A percentile compares a stretch with the other conserved stretches of the same genome.
Conservation (phyloP, 2,888 invertebrate species). For the Melanotus villosus region DNA sequence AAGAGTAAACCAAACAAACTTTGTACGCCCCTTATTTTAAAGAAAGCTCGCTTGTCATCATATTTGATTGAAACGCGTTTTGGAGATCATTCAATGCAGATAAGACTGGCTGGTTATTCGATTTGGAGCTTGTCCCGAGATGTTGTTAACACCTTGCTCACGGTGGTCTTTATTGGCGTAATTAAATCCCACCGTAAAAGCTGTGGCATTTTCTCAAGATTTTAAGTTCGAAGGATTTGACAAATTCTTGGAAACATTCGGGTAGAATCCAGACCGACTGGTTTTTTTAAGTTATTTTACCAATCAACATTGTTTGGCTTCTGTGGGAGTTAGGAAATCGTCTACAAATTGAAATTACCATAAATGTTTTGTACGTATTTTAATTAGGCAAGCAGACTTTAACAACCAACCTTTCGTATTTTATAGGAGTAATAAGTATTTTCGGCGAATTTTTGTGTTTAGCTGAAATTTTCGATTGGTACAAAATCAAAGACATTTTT, state of each 20-base stretch:
- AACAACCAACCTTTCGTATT: too few relatives aligned
- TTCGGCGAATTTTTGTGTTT: too few relatives aligned
- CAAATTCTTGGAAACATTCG: slow-evolving; percentile 5
- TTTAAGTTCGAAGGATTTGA: neutral
- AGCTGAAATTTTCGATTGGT: too few relatives aligned
- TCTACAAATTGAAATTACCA: too few relatives aligned
- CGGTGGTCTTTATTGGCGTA: slow-evolving; percentile 23
- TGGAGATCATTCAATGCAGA: slow-evolving; percentile 60
- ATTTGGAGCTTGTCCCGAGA: slow-evolving; percentile 55
- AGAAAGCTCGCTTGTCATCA: slow-evolving; percentile 60
- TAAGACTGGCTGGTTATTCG: slow-evolving; percentile 60
- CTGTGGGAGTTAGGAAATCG: too few relatives aligned
- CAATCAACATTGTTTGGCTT: too few relatives aligned
- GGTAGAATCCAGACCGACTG: neutral
- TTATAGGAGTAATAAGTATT: too few relatives aligned
- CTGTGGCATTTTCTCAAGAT: slow-evolving; percentile 5
- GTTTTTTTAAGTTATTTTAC: too few relatives aligned
- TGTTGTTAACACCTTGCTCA: slow-evolving; percentile 28
- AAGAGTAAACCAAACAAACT: too few relatives aligned
- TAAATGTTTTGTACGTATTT: too few relatives aligned
- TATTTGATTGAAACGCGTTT: slow-evolving; percentile 62
- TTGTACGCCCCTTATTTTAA: slow-evolving; percentile 46
- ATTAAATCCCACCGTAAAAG: slow-evolving; percentile 16
- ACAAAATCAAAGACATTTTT: too few relatives aligned
- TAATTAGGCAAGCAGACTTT: too few relatives aligned